Percentiles rank a stretch among this genome's conserved stretches.
These are phyloP conservation scores for Platalea minor DNA, from an alignment of 2,797 vertebrate genomes.

Conservation along the genomic window DNA sequence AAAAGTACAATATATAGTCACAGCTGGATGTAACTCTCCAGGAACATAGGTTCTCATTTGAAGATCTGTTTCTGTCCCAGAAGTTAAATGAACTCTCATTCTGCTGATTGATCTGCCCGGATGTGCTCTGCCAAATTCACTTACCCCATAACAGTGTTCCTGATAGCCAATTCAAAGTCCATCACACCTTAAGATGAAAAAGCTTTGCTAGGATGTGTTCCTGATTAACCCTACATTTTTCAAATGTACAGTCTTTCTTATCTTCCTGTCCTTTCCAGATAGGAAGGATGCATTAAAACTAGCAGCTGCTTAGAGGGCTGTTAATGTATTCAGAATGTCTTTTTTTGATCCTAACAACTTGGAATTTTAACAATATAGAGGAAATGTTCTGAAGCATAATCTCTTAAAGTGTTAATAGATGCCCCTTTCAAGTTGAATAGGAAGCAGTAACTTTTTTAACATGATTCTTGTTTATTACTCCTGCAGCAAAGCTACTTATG, in stretches of 20 bases:
- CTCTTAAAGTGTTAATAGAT: neutral
- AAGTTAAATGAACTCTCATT: neutral
- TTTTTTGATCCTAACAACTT: neutral
- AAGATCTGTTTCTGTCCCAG: neutral
- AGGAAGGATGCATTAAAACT: neutral
- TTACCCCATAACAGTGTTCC: neutral
- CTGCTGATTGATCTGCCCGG: neutral
- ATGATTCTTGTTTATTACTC: neutral
- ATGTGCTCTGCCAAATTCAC: neutral
- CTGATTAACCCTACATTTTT: neutral
- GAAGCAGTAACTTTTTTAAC: neutral
- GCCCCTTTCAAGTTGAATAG: neutral
- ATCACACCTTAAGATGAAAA: neutral
- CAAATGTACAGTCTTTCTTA: neutral
- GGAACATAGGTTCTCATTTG: neutral
- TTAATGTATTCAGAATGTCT: neutral
- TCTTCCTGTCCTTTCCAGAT: neutral
- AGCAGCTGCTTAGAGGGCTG: neutral
- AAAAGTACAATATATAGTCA: neutral
- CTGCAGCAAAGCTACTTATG: neutral
- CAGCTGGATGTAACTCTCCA: neutral
- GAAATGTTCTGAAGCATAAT: neutral
- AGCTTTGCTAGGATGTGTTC: neutral
- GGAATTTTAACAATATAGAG: neutral
- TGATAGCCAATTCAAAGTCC: neutral